Base-by-base conservation (phyloP, 2,113 vertebrate species). In the Leucopternis melanops region DNA sequence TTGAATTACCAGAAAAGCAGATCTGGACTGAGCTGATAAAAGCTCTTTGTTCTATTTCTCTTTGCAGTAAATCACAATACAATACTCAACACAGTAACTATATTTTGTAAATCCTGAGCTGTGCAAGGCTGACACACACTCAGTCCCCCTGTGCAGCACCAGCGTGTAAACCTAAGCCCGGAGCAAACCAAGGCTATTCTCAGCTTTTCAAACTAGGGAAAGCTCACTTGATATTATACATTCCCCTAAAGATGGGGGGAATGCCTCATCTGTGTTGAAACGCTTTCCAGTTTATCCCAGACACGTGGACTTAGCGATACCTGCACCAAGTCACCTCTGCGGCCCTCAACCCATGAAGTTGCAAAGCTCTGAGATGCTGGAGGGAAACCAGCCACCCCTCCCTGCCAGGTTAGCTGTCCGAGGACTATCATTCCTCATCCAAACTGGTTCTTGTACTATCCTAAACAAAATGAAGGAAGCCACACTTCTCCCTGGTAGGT, bases 291-390 rank as follows among this genome's bases (percentile, higher is more conserved):
- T 40, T 52, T 8, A 34, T 38, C 38, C 52, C 61, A 63, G 44
- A 22, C 36, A 29, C 21, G 3, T 0, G 0, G 38, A 40, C 12
- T 0, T 5, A 19, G 49, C 1, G 1, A 42, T 13, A 23, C 70
- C 34, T 10, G 20, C 79, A 6, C 47, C 10, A 19, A 44, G 27
- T 15, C 17, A 11, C 59, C 38, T 42, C 58, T 10, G 11, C 6
- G 69, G 36, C 62, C 59, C 79, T 10, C 20, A 5, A 31, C 11
- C 47, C 13, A 1, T 0, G 9, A 32, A 29, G 11, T 0, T 7
- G 11, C 63, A 66, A 77, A 88, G 40, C 36, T 55, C n/a, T 4
- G 40, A 52, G 63, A 11, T 12, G 27, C 49, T 66, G 62, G 50
- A 61, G 54, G 75, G 50, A 25, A 65, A 67, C 11, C 61, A 86